Evolutionary conservation across 2,797 vertebrate species (phyloP), one percentile per base, ranked within the genome.

Genomic region (Sebastes vulpes): DNA sequence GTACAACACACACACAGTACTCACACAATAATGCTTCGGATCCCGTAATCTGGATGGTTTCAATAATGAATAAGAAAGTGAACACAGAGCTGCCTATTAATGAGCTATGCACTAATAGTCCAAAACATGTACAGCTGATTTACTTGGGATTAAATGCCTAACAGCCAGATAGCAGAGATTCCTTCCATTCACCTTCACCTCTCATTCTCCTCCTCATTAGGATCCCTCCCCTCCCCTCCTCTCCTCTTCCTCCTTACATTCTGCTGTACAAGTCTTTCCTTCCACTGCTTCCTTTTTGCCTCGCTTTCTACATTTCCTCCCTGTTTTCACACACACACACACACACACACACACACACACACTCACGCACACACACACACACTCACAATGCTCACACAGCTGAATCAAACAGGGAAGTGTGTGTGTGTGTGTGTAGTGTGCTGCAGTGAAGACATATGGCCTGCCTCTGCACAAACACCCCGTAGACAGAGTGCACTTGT

Each of bases 381-480:
- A 82, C 75, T 35, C 72, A 72, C 82, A 81, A 78, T 54, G 58
- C 79, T 72, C 72, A 46, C 42, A 18, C 42, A 67, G 71, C 66
- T 68, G 74, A 83, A 69, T 64, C 65, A 75, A 73, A 61, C 60
- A 35, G 66, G 9, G 5, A 64, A 4, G 73, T 25, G 74, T 20
- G 77, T 69, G 88, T 53, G 72, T 77, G 84, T 42, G 38, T 42
- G 38, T 42, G 42, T 46, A 76, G 71, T 65, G 70, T 67, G 71
- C 63, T 82, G 82, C 85, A 77, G 80, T n/a, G 54, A 82, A 89
- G 89, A 90, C 91, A 88, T 93, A 90, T 89, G 89, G 88, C 81
- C 80, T 84, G 70, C 82, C 89, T 81, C 89, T 91, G 88, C 52
- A 53, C 77, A 79, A 86, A 84, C 70, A 53, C 53, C 59, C 69